Evolutionary conservation across 2,888 invertebrate species (phyloP), one percentile per base, ranked within the genome.

Genomic region (Meloe dianella): DNA sequence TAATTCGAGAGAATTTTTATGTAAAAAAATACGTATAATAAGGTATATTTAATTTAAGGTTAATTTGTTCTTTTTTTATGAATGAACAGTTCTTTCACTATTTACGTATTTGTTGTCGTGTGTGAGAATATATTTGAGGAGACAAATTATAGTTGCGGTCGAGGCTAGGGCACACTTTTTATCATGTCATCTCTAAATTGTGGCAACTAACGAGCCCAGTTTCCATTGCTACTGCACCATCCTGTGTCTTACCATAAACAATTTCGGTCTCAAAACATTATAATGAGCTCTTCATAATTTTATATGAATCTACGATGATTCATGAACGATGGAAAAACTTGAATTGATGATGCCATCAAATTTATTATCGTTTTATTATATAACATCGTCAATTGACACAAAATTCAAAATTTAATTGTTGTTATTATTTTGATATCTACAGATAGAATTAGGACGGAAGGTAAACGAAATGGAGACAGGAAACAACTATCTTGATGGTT

Each of bases 401-500:
- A 14, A 17, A n/a, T 7, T 20, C n/a, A n/a, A n/a, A n/a, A n/a
- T 47, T 51, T 51, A 24, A 22, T 51, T 47, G 6, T 47, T 51
- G 47, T 47, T 47, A 47, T 47, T 47, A 6, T 51, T 51, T 51
- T 51, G 51, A 58, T 58, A 17, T 22, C 10, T 17, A 29, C 4
- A 58, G 29, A 56, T 59, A 65, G 67, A 67, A 65, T 64, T 65
- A 60, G 62, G 69, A 69, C 69, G 69, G 65, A 71, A 69, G 68
- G 65, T 66, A 69, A n/a, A 41, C 66, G 71, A 73, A 67, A 70
- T 74, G 76, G 73, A 74, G 73, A 76, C 75, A 73, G 77, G 77
- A 77, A 75, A 76, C 75, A 74, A 67, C 70, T 76, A 77, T 74
- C 74, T 74, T 75, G 74, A 74, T 75, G 72, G 59, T 68, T 69